phyloP scores from a whole-genome alignment of 2,113 vertebrate species.

The Sinocyclocheilus anshuiensis region DNA sequence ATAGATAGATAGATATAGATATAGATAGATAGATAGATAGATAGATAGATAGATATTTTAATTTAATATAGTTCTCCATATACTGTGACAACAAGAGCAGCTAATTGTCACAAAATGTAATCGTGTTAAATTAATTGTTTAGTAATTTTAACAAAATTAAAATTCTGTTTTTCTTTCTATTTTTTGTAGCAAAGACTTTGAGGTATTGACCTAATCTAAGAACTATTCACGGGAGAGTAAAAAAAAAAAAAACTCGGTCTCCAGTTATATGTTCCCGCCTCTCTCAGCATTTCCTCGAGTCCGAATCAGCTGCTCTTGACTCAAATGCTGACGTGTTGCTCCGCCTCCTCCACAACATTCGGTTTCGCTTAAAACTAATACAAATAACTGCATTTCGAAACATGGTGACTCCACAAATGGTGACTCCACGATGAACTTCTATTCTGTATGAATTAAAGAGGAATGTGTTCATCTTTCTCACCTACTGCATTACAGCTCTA shows the following conservation, averaged over 20 bases:
- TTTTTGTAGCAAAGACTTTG: neutral
- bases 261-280: neutral
- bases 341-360: constrained; percentile 55
- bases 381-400: neutral
- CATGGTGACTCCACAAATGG: constrained; percentile 31
- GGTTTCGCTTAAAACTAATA: constrained; percentile 4
- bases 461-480: neutral
- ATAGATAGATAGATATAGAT: too few relatives aligned
- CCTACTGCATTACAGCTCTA: neutral
- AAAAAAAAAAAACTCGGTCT: neutral
- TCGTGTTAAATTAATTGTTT: neutral
- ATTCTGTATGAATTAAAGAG: neutral
- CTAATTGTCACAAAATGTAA: too few relatives aligned
- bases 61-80: constrained; percentile 70
- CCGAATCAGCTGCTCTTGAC: neutral
- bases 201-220: neutral
- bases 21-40: constrained; percentile 66
- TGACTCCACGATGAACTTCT: neutral
- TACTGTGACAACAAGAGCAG: too few relatives aligned
- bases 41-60: constrained; percentile 61
- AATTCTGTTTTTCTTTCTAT: neutral
- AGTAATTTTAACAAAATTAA: too few relatives aligned
- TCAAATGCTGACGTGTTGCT: constrained; percentile 88
- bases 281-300: too few relatives aligned
- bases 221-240: neutral